Evolutionary conservation across 2,113 vertebrate species (phyloP).

Genomic region (Nicator chloris): DNA sequence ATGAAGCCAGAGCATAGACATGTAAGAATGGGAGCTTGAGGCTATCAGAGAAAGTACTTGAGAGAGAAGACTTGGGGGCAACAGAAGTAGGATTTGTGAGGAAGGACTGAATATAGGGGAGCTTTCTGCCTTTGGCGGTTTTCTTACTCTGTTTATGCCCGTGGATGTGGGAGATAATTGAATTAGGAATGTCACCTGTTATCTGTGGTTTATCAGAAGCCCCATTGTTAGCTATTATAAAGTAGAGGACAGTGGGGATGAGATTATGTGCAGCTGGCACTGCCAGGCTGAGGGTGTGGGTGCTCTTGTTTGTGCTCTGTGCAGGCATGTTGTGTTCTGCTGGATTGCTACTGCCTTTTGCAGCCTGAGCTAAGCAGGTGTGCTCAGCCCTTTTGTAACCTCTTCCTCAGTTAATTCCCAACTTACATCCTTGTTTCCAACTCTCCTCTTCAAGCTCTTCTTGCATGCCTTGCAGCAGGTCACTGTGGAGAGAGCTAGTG

Average conservation of each 20-base stretch:
- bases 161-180: neutral
- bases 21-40: neutral
- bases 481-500: neutral
- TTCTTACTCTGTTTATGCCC: neutral
- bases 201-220: neutral
- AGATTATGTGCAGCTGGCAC: neutral
- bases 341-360: neutral
- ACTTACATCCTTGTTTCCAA: neutral
- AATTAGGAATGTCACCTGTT: neutral
- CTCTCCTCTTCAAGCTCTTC: neutral
- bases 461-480: neutral
- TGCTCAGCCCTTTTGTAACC: neutral
- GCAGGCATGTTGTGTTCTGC: neutral
- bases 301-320: neutral
- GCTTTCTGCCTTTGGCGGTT: neutral
- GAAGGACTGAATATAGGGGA: neutral
- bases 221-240: neutral
- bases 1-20: neutral
- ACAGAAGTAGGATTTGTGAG: neutral
- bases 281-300: neutral
- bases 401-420: neutral
- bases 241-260: neutral
- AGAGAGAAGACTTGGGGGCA: neutral
- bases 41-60: neutral
- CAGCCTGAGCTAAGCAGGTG: neutral